Evolutionary conservation across 2,797 vertebrate species (phyloP).

Genomic region (Huso huso): DNA sequence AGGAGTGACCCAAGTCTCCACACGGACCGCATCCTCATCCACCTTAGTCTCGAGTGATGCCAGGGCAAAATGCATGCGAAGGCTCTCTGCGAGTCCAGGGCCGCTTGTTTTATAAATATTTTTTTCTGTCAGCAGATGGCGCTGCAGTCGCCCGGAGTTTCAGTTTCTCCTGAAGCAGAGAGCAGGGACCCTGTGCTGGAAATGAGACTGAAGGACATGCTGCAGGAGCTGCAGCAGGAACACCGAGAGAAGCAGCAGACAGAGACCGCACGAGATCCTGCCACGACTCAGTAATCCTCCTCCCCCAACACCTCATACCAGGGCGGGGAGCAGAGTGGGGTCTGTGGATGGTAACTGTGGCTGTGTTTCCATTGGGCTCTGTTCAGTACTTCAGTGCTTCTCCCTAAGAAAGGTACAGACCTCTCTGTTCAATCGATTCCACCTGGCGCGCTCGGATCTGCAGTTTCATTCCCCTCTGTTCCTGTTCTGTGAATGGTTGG

Average conservation of each 20-base stretch:
- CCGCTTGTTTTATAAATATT: neutral
- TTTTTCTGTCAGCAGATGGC: constrained; percentile 44
- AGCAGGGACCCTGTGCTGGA: constrained; percentile 22
- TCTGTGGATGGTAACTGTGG: too few relatives aligned
- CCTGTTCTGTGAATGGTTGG: too few relatives aligned
- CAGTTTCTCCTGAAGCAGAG: constrained; percentile 10
- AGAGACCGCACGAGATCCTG: neutral
- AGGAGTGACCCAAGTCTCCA: too few relatives aligned
- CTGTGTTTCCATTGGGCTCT: too few relatives aligned
- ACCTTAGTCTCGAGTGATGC: neutral
- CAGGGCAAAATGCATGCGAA: neutral
- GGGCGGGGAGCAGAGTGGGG: neutral
- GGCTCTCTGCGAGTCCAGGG: neutral
- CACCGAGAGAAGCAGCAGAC: neutral
- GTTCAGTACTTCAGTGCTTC: too few relatives aligned
- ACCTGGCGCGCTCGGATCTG: too few relatives aligned
- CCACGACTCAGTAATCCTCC: neutral
- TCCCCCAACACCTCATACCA: too few relatives aligned
- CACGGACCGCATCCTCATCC: too few relatives aligned
- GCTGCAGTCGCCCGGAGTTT: constrained; percentile 4
- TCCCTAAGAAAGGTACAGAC: too few relatives aligned
- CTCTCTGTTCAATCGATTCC: too few relatives aligned
- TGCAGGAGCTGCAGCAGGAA: constrained; percentile 44
- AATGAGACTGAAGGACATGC: constrained; percentile 33
- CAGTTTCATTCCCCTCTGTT: too few relatives aligned